These are phyloP conservation scores for Larimichthys crocea DNA, from an alignment of 2,113 vertebrate species.

Conservation along the genomic window DNA sequence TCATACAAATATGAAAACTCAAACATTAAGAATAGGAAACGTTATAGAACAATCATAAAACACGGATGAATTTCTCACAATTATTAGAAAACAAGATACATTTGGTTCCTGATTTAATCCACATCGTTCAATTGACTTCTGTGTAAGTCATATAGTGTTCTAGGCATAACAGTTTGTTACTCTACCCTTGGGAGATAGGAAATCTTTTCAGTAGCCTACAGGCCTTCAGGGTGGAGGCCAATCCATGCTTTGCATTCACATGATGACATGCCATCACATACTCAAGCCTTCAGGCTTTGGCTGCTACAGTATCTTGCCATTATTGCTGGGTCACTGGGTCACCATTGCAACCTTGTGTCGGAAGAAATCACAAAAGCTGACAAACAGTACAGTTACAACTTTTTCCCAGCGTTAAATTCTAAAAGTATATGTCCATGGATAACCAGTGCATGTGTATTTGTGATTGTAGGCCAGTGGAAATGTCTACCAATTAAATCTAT, in stretches of 20 bases:
- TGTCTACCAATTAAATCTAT: not conserved
- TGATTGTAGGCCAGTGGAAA: not conserved
- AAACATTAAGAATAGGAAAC: not conserved
- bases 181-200: not conserved
- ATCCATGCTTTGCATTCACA: not conserved
- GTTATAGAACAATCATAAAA: not conserved
- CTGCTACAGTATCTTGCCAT: not conserved
- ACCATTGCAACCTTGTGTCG: not conserved
- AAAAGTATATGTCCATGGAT: slow-evolving; percentile 11
- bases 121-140: not conserved
- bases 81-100: not conserved
- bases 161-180: not conserved
- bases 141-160: not conserved
- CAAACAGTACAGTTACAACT: not conserved
- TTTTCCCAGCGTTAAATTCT: slow-evolving; percentile 16
- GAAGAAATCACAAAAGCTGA: not conserved
- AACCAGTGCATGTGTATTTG: not conserved
- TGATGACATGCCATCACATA: not conserved
- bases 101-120: no score
- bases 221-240: not conserved
- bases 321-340: slow-evolving; percentile 6
- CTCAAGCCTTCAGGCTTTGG: slow-evolving; percentile 10
- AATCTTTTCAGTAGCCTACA: not conserved
- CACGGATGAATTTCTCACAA: not conserved
- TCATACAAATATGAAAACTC: not conserved